Evolutionary conservation across 2,888 invertebrate genomes (phyloP).

Genomic region (Chrysodeixis includens): DNA sequence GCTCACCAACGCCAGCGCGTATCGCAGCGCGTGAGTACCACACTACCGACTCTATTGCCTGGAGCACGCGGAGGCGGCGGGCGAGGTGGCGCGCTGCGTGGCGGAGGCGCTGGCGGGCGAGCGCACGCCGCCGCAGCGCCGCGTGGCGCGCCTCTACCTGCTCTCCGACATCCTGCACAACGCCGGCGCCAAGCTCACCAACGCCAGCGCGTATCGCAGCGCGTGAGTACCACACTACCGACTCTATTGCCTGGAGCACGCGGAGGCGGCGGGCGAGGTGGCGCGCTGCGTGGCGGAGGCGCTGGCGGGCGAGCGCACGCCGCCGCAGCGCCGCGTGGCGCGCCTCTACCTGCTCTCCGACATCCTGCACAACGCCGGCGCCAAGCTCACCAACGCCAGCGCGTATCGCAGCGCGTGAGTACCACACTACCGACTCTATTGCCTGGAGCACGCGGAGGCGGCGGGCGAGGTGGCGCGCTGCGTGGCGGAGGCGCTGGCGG

Average conservation of each 20-base stretch:
- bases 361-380: constrained; percentile 98
- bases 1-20: constrained; percentile 98
- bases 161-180: constrained; percentile 99
- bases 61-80: constrained; percentile 99
- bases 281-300: constrained; percentile 97
- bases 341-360: constrained; percentile 98
- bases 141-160: constrained; percentile 97
- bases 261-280: constrained; percentile 98
- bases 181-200: constrained; percentile 98
- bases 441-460: neutral
- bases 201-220: constrained; percentile 97
- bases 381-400: constrained; percentile 98
- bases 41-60: constrained; percentile 91
- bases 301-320: constrained; percentile 93
- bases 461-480: constrained; percentile 96
- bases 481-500: constrained; percentile 95
- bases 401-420: constrained; percentile 96
- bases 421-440: neutral
- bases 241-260: constrained; percentile 96
- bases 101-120: constrained; percentile 94
- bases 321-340: constrained; percentile 96
- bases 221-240: constrained; percentile 90
- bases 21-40: constrained; percentile 93
- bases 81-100: constrained; percentile 97
- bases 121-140: constrained; percentile 94